Conservation (phyloP, 1,140 invertebrate genomes). For the Hylaeus anthracinus region DNA sequence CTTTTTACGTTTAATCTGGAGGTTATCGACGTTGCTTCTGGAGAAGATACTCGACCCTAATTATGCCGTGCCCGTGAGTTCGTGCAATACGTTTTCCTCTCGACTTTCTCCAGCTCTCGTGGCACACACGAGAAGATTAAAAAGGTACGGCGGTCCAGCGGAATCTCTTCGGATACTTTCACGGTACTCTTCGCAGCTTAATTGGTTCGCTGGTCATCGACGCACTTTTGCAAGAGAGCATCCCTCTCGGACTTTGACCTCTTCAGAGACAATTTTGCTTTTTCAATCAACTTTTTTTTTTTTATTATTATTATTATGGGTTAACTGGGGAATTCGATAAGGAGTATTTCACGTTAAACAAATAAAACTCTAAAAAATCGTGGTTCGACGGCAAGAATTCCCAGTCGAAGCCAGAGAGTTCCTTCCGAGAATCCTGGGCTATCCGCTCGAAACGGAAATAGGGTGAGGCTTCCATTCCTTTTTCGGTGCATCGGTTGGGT, state of each 20-base stretch:
- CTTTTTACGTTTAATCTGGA: conserved; percentile 19
- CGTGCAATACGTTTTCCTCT: neutral
- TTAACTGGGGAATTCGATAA: too few species aligned
- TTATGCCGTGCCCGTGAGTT: neutral
- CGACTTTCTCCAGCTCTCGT: neutral
- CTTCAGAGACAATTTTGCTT: too few species aligned
- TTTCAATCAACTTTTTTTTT: too few species aligned
- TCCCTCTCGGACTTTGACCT: too few species aligned
- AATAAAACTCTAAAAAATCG: too few species aligned
- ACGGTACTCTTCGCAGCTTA: neutral
- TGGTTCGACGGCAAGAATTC: neutral
- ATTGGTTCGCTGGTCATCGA: conserved; percentile 3
- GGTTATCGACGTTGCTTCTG: neutral
- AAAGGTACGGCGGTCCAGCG: neutral
- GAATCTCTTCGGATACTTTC: neutral
- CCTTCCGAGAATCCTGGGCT: neutral
- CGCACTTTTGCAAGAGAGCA: too few species aligned
- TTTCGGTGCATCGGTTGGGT: neutral
- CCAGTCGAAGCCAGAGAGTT: too few species aligned
- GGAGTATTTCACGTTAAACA: too few species aligned
- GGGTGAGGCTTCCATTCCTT: conserved; percentile 2
- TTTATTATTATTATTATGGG: too few species aligned
- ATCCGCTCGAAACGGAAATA: conserved; percentile 30
- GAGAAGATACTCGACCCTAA: conserved; percentile 29
- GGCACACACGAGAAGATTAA: neutral